Base-by-base conservation (phyloP, 2,888 invertebrate species). In the Plemyria rubiginata region DNA sequence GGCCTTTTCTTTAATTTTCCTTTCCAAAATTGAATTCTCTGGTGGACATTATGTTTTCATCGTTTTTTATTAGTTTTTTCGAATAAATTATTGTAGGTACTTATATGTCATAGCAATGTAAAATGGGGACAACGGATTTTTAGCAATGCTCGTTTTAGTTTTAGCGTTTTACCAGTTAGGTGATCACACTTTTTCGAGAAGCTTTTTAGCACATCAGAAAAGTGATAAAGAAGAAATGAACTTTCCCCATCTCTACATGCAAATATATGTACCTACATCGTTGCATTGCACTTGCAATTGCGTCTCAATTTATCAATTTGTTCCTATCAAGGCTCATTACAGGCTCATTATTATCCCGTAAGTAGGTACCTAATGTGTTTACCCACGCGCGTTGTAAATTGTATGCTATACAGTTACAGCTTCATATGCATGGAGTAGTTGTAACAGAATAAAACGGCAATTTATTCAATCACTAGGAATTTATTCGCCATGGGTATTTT, bases 251-350 rank as follows among this genome's bases (percentile, higher is more conserved):
- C 9, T 8, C 3, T 3, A 38, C 32, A 43, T 43, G 45, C 43
- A 54, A 45, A 50, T 15, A 22, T 12, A 41, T 49, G n/a, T n/a
- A n/a, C n/a, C n/a, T n/a, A n/a, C n/a, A n/a, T n/a, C n/a, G n/a
- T n/a, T n/a, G n/a, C 41, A 41, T 15, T 40, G 11, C 40, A 46
- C 43, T 48, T 56, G 40, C 43, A 49, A 36, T 28, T 45, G 22
- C 22, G 12, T 8, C 49, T 40, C 59, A 64, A 64, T 64, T 64
- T 64, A 64, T 60, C 63, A 64, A 64, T 64, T 64, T 55, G 55
- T 28, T 36, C 22, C 60, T 13, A 64, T 64, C 52, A 60, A 41
- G 55, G 58, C 38, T 38, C 52, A 52, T 63, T 55, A 52, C 40
- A 41, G n/a, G n/a, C n/a, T n/a, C n/a, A n/a, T 49, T 43, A 60